A percentile compares a stretch with the other conserved stretches of the same genome.
Conservation (phyloP, 2,113 vertebrate species). For the Morone chrysops region DNA sequence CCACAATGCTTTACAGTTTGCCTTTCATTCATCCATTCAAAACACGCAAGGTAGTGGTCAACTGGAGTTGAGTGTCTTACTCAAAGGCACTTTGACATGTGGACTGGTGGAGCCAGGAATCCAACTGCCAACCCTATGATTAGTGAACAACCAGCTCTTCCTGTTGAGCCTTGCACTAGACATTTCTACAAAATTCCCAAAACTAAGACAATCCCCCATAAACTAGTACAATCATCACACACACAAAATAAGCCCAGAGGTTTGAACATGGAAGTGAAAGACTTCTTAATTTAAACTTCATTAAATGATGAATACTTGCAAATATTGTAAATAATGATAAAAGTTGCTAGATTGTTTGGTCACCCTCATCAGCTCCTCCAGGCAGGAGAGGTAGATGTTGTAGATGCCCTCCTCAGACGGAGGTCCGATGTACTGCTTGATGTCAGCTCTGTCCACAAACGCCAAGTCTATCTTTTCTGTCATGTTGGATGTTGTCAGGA, state of each 20-base stretch:
- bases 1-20: neutral
- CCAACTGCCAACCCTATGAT: neutral
- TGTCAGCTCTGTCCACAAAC: constrained; percentile 97
- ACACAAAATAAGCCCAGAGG: too few relatives aligned
- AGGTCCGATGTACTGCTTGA: constrained; percentile 96
- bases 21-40: neutral
- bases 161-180: neutral
- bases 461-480: constrained; percentile 97
- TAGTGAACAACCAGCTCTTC: too few relatives aligned
- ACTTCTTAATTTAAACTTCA: neutral
- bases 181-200: neutral
- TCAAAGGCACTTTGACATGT: neutral
- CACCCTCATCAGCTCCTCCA: constrained; percentile 99
- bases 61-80: neutral
- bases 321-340: too few relatives aligned
- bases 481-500: constrained; percentile 97
- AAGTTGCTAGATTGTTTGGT: constrained; percentile 9
- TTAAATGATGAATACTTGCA: neutral
- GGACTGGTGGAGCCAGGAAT: neutral
- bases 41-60: neutral
- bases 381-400: constrained; percentile 94
- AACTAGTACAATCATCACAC: neutral
- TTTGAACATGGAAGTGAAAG: neutral
- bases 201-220: neutral
- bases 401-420: constrained; percentile 93